Evolutionary conservation across 2,888 invertebrate species (phyloP).

Genomic region (Drosophila flavopinicola): DNA sequence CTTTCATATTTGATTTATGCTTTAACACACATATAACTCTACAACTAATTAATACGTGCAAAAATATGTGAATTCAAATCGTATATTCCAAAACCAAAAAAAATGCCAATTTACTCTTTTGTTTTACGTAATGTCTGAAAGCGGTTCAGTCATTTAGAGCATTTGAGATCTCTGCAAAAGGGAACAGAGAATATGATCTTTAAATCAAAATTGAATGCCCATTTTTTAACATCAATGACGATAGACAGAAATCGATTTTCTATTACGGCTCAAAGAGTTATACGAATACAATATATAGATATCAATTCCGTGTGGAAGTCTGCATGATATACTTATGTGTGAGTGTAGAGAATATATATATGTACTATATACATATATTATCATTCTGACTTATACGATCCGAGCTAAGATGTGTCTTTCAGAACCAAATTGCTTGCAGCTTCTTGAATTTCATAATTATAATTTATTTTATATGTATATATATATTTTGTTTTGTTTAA

Average conservation of each 20-base stretch:
- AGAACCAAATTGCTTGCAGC: slow-evolving; percentile 59
- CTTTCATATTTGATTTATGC: slow-evolving; percentile 45
- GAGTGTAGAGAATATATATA: background rate
- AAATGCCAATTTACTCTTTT: slow-evolving; percentile 4
- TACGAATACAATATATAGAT: slow-evolving; percentile 39
- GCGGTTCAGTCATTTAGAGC: slow-evolving; percentile 48
- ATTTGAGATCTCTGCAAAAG: slow-evolving; percentile 18
- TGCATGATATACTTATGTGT: slow-evolving; percentile 33
- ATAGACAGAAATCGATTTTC: slow-evolving; percentile 43
- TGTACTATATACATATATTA: background rate
- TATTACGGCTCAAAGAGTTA: slow-evolving; percentile 10
- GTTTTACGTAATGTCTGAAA: slow-evolving; percentile 39
- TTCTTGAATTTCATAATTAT: slow-evolving; percentile 32
- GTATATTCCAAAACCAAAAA: slow-evolving; percentile 1
- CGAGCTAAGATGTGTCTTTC: slow-evolving; percentile 29
- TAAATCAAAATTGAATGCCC: slow-evolving; percentile 40
- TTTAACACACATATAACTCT: slow-evolving; percentile 44
- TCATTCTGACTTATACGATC: too few species aligned
- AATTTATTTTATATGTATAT: slow-evolving; percentile 21
- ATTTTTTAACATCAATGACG: slow-evolving; percentile 78
- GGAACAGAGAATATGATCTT: slow-evolving; percentile 8
- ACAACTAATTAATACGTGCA: slow-evolving; percentile 45
- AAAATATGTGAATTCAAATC: slow-evolving; percentile 32
- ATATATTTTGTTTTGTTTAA: slow-evolving; percentile 28
- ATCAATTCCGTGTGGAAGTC: slow-evolving; percentile 70